A percentile compares a stretch with the other conserved stretches of the same genome.
These are phyloP conservation scores for Molorchus minor DNA, from an alignment of 2,888 invertebrate species.

Conservation along the genomic window DNA sequence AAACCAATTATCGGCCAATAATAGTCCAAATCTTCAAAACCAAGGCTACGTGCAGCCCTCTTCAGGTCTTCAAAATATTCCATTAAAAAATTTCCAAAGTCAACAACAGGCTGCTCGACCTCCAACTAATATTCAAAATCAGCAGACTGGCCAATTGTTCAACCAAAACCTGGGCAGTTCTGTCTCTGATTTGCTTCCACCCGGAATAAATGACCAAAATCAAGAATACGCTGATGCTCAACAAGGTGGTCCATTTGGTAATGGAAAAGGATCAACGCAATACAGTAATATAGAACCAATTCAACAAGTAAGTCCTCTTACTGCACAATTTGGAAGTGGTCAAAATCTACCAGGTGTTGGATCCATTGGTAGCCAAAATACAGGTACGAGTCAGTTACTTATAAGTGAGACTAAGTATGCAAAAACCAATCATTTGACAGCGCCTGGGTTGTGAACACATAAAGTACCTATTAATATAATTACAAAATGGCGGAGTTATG, in stretches of 20 bases:
- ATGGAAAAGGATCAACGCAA: no score
- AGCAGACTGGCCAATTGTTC: not conserved
- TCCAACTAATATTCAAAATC: not conserved
- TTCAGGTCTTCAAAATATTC: no score
- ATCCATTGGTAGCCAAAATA: not conserved
- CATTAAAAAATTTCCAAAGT: no score
- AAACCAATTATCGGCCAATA: no score
- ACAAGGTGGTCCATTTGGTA: not conserved
- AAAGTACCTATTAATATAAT: no score
- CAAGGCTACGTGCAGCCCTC: not conserved
- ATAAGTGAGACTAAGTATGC: not conserved
- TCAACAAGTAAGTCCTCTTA: no score
- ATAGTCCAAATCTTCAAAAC: not conserved
- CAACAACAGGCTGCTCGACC: no score
- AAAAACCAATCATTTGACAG: no score
- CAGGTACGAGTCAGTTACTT: not conserved
- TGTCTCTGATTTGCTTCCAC: not conserved
- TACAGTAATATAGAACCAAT: no score
- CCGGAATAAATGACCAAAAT: not conserved
- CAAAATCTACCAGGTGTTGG: not conserved
- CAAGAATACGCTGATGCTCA: not conserved
- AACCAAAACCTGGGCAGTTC: not conserved
- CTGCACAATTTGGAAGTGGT: no score
- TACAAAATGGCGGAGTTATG: no score
- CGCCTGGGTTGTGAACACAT: no score